Conservation (phyloP, 2,797 vertebrate genomes). For the Scolopax rusticola region DNA sequence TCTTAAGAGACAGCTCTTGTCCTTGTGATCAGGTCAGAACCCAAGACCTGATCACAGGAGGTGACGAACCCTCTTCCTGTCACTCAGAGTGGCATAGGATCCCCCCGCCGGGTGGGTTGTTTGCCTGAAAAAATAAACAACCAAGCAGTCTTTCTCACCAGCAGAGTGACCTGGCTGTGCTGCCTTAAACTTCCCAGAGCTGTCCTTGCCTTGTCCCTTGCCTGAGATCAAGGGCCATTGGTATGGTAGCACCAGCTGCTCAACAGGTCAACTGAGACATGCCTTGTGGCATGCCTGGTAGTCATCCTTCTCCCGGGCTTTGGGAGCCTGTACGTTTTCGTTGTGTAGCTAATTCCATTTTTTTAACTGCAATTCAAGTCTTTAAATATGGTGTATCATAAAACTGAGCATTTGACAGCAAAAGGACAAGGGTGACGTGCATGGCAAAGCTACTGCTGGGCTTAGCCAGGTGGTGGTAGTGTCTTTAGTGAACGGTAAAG, state of each 20-base stretch:
- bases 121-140: background rate
- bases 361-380: background rate
- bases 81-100: background rate
- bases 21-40: too few relatives aligned
- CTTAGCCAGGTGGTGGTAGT: background rate
- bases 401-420: background rate
- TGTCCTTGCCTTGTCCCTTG: background rate
- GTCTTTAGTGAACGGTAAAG: background rate
- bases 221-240: background rate
- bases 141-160: background rate
- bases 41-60: too few relatives aligned
- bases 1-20: background rate
- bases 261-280: accelerated
- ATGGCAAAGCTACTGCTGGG: background rate
- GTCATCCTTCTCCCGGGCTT: background rate
- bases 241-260: background rate
- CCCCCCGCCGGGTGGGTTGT: background rate
- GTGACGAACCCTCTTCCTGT: background rate
- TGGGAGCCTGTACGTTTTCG: background rate
- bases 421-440: background rate
- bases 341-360: background rate
- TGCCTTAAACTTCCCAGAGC: background rate
- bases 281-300: background rate
- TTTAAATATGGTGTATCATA: background rate
- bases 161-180: background rate